A percentile compares a stretch with the other conserved stretches of the same genome.
phyloP scores from a whole-genome alignment of 1,140 invertebrate genomes.

The Drosophila suzukii region DNA sequence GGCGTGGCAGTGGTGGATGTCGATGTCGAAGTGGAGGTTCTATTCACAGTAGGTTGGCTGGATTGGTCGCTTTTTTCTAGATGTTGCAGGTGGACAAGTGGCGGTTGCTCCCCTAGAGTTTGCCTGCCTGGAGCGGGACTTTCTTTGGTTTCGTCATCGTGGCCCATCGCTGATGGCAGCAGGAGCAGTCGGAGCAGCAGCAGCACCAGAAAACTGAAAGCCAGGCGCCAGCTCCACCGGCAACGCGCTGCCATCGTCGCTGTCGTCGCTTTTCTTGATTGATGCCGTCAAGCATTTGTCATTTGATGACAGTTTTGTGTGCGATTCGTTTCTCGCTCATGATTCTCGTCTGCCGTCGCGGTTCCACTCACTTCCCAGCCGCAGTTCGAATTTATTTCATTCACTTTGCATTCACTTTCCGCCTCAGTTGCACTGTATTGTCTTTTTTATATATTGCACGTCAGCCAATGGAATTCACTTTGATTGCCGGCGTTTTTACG shows the following conservation, averaged over 20 bases:
- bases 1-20: slow-evolving; percentile 17
- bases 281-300: slow-evolving; percentile 84
- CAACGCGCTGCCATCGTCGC: slow-evolving; percentile 55
- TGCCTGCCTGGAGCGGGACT: slow-evolving; percentile 15
- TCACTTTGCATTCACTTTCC: slow-evolving; percentile 70
- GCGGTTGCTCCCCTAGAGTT: slow-evolving; percentile 14
- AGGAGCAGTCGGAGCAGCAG: slow-evolving; percentile 48
- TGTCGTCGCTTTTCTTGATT: slow-evolving; percentile 70
- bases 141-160: slow-evolving; percentile 48
- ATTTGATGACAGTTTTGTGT: slow-evolving; percentile 84
- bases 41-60: slow-evolving; percentile 34
- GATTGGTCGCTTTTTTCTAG: neutral
- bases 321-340: slow-evolving; percentile 83
- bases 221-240: slow-evolving; percentile 51
- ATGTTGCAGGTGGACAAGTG: slow-evolving; percentile 28
- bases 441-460: slow-evolving; percentile 14
- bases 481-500: slow-evolving; percentile 9
- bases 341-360: slow-evolving; percentile 59
- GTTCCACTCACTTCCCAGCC: slow-evolving; percentile 26
- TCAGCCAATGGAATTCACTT: slow-evolving; percentile 18
- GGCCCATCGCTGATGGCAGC: slow-evolving; percentile 55
- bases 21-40: slow-evolving; percentile 1
- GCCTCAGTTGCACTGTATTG: slow-evolving; percentile 64
- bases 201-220: slow-evolving; percentile 24
- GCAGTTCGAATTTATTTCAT: slow-evolving; percentile 51